Percentiles rank a stretch among this genome's conserved stretches.
Conservation (phyloP, 2,797 vertebrate genomes). For the Oryzias dopingdopingensis region DNA sequence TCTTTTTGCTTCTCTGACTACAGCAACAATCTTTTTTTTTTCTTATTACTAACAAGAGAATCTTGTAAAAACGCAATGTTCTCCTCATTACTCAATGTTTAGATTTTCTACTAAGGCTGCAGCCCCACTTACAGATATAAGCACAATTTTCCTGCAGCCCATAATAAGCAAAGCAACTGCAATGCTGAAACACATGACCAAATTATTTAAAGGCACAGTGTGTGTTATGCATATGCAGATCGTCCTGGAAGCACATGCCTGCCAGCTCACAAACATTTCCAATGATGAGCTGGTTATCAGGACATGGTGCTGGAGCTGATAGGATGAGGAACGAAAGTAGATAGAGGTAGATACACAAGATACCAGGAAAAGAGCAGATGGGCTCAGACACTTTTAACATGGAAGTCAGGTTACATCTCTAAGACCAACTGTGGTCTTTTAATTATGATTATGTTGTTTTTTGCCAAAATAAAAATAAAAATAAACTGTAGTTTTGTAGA, state of each 20-base stretch:
- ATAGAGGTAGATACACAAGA: no score
- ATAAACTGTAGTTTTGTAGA: no score
- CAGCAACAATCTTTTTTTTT: background rate
- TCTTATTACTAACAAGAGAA: background rate
- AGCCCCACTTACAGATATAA: background rate
- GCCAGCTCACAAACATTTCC: background rate
- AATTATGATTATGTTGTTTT: no score
- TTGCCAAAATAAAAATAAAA: no score
- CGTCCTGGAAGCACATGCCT: background rate
- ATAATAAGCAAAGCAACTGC: background rate
- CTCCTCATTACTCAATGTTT: background rate
- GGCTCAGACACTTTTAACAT: no score
- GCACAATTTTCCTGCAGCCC: background rate
- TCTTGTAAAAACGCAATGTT: background rate
- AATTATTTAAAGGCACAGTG: conserved; percentile 1
- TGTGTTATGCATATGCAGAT: background rate
- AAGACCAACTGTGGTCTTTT: no score
- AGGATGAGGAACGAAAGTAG: no score
- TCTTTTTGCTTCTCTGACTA: background rate
- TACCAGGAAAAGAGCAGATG: no score
- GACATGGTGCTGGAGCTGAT: background rate
- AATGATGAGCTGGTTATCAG: conserved; percentile 12
- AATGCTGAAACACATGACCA: conserved; percentile 1
- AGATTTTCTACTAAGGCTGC: background rate
- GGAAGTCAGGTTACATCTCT: no score